phyloP scores from a whole-genome alignment of 23 tunicate genomes.

The Diplosoma virens region DNA sequence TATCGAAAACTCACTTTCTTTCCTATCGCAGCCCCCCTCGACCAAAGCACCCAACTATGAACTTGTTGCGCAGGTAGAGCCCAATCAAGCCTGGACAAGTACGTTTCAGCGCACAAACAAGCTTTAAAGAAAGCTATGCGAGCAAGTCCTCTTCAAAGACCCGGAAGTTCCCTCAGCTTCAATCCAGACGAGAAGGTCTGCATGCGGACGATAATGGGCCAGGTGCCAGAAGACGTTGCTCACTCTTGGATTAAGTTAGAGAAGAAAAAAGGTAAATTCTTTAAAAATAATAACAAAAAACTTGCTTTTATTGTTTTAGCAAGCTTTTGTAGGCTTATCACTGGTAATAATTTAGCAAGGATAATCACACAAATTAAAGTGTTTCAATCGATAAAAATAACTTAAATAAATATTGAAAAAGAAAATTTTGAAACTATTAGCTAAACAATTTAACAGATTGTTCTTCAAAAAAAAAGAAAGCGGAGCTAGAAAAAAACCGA shows the following conservation, averaged over 20 bases:
- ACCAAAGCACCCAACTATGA: background rate
- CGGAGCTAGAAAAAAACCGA: too few species aligned
- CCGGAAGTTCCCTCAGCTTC: background rate
- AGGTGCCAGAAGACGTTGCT: constrained; percentile 44
- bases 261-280: constrained; percentile 54
- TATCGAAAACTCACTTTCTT: background rate
- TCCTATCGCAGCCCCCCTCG: background rate
- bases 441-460: too few species aligned
- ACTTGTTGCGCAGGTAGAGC: background rate
- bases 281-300: too few species aligned
- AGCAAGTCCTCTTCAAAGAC: constrained; percentile 5
- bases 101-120: background rate
- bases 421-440: too few species aligned
- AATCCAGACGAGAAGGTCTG: background rate
- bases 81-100: background rate
- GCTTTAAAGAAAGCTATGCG: background rate
- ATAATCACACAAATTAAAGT: too few species aligned
- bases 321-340: too few species aligned
- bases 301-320: too few species aligned
- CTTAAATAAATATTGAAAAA: too few species aligned
- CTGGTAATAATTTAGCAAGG: too few species aligned
- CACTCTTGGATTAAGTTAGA: constrained; percentile 73
- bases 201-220: constrained; percentile 56
- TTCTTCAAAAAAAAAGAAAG: too few species aligned
- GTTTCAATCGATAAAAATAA: too few species aligned